These are phyloP conservation scores for Menidia beryllina DNA, from an alignment of 2,113 vertebrate genomes.

Conservation along the genomic window DNA sequence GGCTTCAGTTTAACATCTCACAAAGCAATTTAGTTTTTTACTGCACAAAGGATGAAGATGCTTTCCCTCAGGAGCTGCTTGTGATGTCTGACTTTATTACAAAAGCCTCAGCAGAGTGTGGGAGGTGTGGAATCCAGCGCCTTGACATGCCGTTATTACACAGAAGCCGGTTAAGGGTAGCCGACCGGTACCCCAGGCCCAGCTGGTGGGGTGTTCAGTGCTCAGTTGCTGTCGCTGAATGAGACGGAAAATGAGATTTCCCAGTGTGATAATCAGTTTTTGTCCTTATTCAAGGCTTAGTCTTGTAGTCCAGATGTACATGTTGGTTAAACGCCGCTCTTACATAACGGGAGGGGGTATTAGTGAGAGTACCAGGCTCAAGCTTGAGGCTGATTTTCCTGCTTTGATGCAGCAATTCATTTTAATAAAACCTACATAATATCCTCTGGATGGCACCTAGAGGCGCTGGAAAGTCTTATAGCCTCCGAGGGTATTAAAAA, in stretches of 20 bases:
- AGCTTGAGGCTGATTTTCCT: conserved; percentile 26
- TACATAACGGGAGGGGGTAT: conserved; percentile 21
- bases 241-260: conserved; percentile 20
- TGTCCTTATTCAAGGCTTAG: conserved; percentile 7
- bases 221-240: conserved; percentile 24
- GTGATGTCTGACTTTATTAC: conserved; percentile 41
- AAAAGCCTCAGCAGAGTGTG: conserved; percentile 31
- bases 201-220: conserved; percentile 28
- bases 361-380: background rate
- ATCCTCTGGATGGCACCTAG: conserved; percentile 8
- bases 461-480: background rate
- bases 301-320: conserved; percentile 22
- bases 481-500: background rate
- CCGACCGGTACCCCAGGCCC: conserved; percentile 21
- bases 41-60: conserved; percentile 1
- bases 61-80: conserved; percentile 19
- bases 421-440: conserved; percentile 29
- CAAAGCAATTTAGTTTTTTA: background rate
- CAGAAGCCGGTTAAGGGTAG: conserved; percentile 36
- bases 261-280: conserved; percentile 20
- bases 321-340: conserved; percentile 23
- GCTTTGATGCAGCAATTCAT: conserved; percentile 26
- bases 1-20: conserved; percentile 28
- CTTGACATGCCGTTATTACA: conserved; percentile 49
- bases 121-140: conserved; percentile 30